phyloP scores from a whole-genome alignment of 2,888 invertebrate genomes.

The Nasonovia ribisnigri region DNA sequence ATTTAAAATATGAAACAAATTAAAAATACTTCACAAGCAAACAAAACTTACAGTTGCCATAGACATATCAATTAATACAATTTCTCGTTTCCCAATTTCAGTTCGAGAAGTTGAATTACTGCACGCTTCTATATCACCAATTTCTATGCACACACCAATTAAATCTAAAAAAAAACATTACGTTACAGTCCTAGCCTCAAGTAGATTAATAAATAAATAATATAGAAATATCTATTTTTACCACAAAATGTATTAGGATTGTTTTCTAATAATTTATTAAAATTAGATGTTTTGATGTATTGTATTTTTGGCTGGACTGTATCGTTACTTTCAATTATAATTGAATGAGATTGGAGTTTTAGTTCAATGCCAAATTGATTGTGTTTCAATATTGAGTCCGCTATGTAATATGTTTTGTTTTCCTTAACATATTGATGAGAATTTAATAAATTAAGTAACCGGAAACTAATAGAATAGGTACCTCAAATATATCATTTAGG shows the following conservation, averaged over 20 bases:
- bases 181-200: not conserved
- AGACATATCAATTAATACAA: conserved; percentile 44
- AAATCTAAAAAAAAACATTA: conserved; percentile 52
- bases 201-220: not conserved
- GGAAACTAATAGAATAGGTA: conserved; percentile 6
- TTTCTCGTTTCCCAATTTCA: conserved; percentile 52
- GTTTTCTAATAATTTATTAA: conserved; percentile 37
- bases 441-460: not conserved
- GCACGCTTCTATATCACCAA: conserved; percentile 53
- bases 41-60: conserved; percentile 50
- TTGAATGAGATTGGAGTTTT: conserved; percentile 54
- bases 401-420: conserved; percentile 48
- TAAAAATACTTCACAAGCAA: not conserved
- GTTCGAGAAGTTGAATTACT: not conserved
- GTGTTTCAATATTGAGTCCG: conserved; percentile 37
- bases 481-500: conserved; percentile 43
- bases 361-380: conserved; percentile 16
- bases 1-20: not conserved
- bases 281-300: not conserved
- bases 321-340: conserved; percentile 41
- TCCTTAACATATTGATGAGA: conserved; percentile 14
- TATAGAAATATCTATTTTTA: not conserved
- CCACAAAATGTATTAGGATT: conserved; percentile 47
- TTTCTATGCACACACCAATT: conserved; percentile 43
- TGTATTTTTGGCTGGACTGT: not conserved